Conservation (phyloP, 2,113 vertebrate species). For the Spea multiplicata region DNA sequence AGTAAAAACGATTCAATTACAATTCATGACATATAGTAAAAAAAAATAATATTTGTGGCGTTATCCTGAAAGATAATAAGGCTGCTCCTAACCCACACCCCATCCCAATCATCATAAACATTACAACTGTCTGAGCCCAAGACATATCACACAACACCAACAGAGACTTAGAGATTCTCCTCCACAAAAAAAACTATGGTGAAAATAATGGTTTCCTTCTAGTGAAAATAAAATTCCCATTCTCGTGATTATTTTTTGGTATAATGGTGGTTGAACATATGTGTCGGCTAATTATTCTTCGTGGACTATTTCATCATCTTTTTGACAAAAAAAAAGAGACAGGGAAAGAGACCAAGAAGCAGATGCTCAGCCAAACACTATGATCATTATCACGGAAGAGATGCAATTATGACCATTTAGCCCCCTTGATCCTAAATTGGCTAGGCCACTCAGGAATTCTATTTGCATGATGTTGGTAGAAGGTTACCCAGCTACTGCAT, state of each 20-base stretch:
- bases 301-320: slow-evolving; percentile 8
- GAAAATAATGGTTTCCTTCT: not conserved
- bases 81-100: no score
- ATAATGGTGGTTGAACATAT: not conserved
- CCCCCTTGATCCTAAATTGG: slow-evolving; percentile 9
- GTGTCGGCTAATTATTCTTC: not conserved
- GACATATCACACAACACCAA: not conserved
- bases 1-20: no score
- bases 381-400: slow-evolving; percentile 20
- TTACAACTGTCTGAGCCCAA: not conserved
- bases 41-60: no score
- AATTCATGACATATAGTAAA: no score
- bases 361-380: slow-evolving; percentile 7
- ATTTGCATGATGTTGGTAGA: not conserved
- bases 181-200: not conserved
- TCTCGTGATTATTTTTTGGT: not conserved
- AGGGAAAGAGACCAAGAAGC: not conserved
- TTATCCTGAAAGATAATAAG: no score
- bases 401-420: slow-evolving; percentile 10
- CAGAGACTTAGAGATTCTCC: not conserved
- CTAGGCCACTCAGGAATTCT: not conserved
- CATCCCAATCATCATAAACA: no score
- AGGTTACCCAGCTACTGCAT: not conserved
- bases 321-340: not conserved
- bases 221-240: not conserved